A percentile compares a stretch with the other conserved stretches of the same genome.
phyloP scores from a whole-genome alignment of 2,888 invertebrate species.

The Chymomyza amoena region DNA sequence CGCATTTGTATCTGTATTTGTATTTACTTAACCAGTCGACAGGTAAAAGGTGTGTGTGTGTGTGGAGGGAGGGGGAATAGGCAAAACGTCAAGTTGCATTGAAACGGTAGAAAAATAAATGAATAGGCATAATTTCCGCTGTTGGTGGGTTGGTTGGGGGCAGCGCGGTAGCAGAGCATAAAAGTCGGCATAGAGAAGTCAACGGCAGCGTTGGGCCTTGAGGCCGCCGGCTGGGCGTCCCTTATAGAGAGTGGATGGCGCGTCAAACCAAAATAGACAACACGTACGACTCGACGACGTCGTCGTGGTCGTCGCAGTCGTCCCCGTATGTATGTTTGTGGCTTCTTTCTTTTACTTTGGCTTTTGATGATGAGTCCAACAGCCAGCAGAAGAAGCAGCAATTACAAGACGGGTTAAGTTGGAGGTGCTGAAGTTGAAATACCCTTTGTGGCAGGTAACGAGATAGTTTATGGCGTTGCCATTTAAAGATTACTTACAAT shows the following conservation, averaged over 20 bases:
- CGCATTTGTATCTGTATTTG: not conserved
- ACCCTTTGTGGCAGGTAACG: too few relatives aligned
- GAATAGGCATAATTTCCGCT: constrained; percentile 63
- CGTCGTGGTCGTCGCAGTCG: constrained; percentile 36
- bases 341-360: constrained; percentile 45
- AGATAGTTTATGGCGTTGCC: too few relatives aligned
- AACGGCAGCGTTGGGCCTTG: not conserved
- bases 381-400: not conserved
- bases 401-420: not conserved
- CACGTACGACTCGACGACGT: constrained; percentile 31
- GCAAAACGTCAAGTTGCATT: constrained; percentile 39
- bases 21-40: not conserved
- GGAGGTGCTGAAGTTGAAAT: too few relatives aligned
- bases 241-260: not conserved
- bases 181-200: not conserved
- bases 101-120: constrained; percentile 28
- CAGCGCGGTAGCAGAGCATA: not conserved
- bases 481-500: too few relatives aligned
- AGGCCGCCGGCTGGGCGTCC: not conserved
- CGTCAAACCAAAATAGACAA: constrained; percentile 11
- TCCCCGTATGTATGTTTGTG: constrained; percentile 52
- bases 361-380: not conserved
- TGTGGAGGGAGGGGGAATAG: constrained; percentile 29
- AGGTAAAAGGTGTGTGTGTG: constrained; percentile 15
- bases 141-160: not conserved